These are phyloP conservation scores for Congeria kusceri DNA, from an alignment of 2,888 invertebrate genomes.

Conservation along the genomic window DNA sequence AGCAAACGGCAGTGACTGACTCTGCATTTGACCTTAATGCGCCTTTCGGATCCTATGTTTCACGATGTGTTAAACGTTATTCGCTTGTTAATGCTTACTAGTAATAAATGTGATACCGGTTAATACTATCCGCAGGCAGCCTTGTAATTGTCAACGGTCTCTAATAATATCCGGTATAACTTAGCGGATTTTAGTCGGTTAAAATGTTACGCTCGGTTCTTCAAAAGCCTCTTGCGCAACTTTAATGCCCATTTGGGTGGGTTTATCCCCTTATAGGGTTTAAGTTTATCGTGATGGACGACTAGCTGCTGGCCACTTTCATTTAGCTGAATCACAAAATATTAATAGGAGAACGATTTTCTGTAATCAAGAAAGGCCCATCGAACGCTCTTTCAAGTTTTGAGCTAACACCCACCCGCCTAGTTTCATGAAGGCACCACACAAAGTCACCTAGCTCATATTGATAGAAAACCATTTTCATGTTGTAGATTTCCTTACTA, in stretches of 20 bases:
- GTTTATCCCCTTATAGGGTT: slow-evolving; percentile 7
- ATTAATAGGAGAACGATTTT: slow-evolving; percentile 1
- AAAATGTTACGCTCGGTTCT: not conserved
- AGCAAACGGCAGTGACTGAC: too few relatives aligned
- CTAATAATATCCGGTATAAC: too few relatives aligned
- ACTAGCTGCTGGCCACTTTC: not conserved
- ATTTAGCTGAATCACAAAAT: slow-evolving; percentile 2
- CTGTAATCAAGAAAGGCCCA: slow-evolving; percentile 13
- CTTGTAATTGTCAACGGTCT: too few relatives aligned
- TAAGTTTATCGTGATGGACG: slow-evolving; percentile 18
- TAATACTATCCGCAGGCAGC: too few relatives aligned
- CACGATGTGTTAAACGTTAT: too few relatives aligned
- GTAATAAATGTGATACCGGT: too few relatives aligned
- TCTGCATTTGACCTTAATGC: too few relatives aligned
- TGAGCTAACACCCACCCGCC: not conserved
- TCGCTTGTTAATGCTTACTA: too few relatives aligned
- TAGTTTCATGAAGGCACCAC: slow-evolving; percentile 14
- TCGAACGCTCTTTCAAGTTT: slow-evolving; percentile 3
- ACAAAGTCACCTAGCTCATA: slow-evolving; percentile 12
- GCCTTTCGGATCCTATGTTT: too few relatives aligned
- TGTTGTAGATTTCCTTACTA: slow-evolving; percentile 31
- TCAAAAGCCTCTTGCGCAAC: slow-evolving; percentile 12
- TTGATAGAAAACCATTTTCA: not conserved
- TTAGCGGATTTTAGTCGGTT: too few relatives aligned
- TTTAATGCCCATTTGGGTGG: slow-evolving; percentile 5